Base-by-base conservation (phyloP, 2,113 vertebrate genomes). In the Eudyptes chrysolophus region DNA sequence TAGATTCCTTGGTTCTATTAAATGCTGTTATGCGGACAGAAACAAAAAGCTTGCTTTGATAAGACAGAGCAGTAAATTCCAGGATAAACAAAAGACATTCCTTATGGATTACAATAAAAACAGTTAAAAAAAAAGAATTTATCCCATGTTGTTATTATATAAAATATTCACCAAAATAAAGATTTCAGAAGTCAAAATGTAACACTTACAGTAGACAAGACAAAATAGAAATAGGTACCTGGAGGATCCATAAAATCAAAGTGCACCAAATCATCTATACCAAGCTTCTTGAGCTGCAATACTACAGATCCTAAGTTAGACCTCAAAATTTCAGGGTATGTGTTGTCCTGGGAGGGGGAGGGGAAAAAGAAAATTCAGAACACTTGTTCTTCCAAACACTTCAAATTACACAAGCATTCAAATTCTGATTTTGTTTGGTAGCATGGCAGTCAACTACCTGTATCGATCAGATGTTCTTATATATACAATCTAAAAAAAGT, bases 211-310 rank as follows among this genome's bases (percentile, higher is more conserved):
- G 36, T 9, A 75, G 61, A n/a, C 30, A 92, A 89, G 32, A 88
- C 34, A 91, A 81, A 72, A 60, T 2, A 68, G 94, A 79, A 84
- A 78, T 36, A 93, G 82, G 79, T 98, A 99, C 99, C 99, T 99
- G 99, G 99, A 90, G 99, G 99, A 92, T 99, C 99, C 99, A 99
- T 99, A 98, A 99, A 99, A 98, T 99, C 99, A 94, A 99, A 99
- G 98, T 99, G 99, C 84, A 99, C 99, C 98, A 99, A 98, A 95
- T 99, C 99, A 97, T 99, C 99, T 90, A 99, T 99, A 72, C 99
- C 99, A 94, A 99, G 99, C 97, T 99, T 99, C 98, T 99, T 99
- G 94, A 99, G 98, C 92, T 99, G 99, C 94, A 99, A 98, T 74
- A 99, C 99, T 95, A 99, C 99, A 61, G 99, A 99, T 94, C 99